A percentile compares a stretch with the other conserved stretches of the same genome.
Evolutionary conservation across 2,888 invertebrate species (phyloP).

Genomic region (Norana najaformis): DNA sequence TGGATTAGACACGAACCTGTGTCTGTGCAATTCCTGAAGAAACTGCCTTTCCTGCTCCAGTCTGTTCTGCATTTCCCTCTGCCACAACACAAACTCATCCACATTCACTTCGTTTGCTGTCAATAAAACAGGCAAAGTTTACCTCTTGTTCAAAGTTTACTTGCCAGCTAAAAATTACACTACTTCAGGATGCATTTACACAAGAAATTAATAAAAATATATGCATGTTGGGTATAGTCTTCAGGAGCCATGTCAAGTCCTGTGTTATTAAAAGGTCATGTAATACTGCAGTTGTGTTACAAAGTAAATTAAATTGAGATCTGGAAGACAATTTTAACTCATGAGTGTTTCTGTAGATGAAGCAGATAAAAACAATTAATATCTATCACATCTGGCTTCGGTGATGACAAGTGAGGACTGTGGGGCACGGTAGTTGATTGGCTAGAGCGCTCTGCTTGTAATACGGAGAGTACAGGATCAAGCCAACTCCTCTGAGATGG

Average conservation of each 20-base stretch:
- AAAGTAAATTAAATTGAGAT: neutral
- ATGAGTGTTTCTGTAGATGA: neutral
- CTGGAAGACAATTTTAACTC: neutral
- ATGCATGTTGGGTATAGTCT: too few species aligned
- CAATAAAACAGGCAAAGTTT: neutral
- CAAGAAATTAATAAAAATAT: too few species aligned
- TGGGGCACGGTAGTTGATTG: too few species aligned
- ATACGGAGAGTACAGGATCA: too few species aligned
- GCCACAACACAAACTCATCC: slow-evolving; percentile 57
- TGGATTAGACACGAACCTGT: neutral
- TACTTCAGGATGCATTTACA: too few species aligned
- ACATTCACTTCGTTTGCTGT: slow-evolving; percentile 23
- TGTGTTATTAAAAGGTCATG: too few species aligned
- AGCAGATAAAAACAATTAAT: neutral
- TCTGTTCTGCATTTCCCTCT: slow-evolving; percentile 56
- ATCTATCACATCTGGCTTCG: neutral
- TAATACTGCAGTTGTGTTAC: neutral
- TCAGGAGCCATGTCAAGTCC: too few species aligned
- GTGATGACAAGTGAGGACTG: neutral
- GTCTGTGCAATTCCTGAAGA: slow-evolving; percentile 53
- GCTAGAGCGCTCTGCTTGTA: too few species aligned
- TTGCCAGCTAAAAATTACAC: neutral
- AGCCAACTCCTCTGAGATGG: too few species aligned
- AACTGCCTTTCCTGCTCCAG: slow-evolving; percentile 57
- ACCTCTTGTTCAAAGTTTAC: neutral